Evolutionary conservation across 2,797 vertebrate genomes (phyloP).

Genomic region (Poecile montanus): DNA sequence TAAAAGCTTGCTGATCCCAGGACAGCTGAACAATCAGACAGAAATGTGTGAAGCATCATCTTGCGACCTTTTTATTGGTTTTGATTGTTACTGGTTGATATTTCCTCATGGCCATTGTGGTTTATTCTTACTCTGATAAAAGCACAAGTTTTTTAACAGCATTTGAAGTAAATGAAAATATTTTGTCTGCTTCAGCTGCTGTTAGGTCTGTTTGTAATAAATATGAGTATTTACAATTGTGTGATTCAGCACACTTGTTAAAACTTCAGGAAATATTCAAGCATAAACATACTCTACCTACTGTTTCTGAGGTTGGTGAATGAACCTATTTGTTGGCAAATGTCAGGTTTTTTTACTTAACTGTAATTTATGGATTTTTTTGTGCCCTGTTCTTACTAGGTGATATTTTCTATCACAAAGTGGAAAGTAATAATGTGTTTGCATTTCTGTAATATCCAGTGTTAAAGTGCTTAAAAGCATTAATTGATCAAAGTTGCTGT

Average conservation of each 20-base stretch:
- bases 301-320: background rate
- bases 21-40: background rate
- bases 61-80: background rate
- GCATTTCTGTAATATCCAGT: background rate
- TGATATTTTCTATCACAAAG: background rate
- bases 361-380: background rate
- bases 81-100: background rate
- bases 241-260: background rate
- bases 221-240: background rate
- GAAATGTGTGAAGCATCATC: background rate
- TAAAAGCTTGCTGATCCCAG: background rate
- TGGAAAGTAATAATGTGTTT: background rate
- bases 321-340: background rate
- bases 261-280: background rate
- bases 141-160: background rate
- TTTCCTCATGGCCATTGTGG: background rate
- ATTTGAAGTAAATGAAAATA: background rate
- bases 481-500: background rate
- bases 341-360: background rate
- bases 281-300: background rate
- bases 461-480: background rate
- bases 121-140: background rate
- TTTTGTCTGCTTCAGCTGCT: background rate
- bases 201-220: background rate
- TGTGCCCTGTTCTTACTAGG: background rate